Base-by-base conservation (phyloP, 2,113 vertebrate species). In the Zosterops pallidus region DNA sequence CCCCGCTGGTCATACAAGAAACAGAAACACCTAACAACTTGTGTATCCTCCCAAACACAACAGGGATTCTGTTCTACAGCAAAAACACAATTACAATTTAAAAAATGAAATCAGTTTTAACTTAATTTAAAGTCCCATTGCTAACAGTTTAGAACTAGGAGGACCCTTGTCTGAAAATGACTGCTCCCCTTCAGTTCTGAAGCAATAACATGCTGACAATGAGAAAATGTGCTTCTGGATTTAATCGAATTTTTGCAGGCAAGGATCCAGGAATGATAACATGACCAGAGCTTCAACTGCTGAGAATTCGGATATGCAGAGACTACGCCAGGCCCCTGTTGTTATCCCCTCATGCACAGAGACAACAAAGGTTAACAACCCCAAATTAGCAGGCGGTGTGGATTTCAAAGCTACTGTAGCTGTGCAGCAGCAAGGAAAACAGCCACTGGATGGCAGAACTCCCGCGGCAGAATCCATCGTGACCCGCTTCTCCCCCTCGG, bases 371-470 rank as follows among this genome's bases (percentile, higher is more conserved):
- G 25, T 28, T 33, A 57, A 20, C 42, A 83, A 55, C 47, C 35
- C 56, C 69, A 62, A 37, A 68, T 64, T 6, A 74, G 35, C 70
- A 26, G 39, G 28, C 35, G 2, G 22, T 0, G 1, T 50, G 70
- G 9, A 26, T 83, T 90, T 83, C 57, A 65, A 60, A 90, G 79
- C 77, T 41, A 1, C 49, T 31, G 59, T 19, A 35, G 52, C 69
- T 79, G 53, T 37, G 64, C 53, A 25, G 74, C 78, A 41, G n/a
- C 41, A 18, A 67, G 53, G 28, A 37, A 78, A 77, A 35, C 28
- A 83, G 41, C 67, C 60, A 28, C 88, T 88, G 92, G 44, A 60
- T 76, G 87, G 88, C 88, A 87, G 75, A 76, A 18, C 14, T 76
- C 26, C 70, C 8, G 1, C 15, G 7, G 52, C 53, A 44, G 33